phyloP scores from a whole-genome alignment of 2,797 vertebrate genomes.

The Scleropages formosus region DNA sequence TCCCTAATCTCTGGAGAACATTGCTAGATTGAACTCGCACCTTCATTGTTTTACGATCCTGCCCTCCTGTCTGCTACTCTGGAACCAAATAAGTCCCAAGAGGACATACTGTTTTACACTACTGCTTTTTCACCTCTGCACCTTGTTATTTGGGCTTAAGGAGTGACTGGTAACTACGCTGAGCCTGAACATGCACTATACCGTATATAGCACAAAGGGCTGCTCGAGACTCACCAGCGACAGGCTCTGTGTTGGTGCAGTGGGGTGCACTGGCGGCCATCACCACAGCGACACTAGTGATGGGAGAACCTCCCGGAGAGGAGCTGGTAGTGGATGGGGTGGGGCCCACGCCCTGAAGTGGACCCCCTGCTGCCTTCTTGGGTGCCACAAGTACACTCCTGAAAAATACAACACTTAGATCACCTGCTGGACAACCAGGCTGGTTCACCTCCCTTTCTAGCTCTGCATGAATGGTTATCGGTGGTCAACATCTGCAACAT shows the following conservation, averaged over 20 bases:
- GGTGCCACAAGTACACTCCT: conserved; percentile 89
- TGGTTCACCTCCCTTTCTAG: background rate
- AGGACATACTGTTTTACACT: background rate
- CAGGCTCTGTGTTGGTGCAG: conserved; percentile 60
- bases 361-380: conserved; percentile 71
- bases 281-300: conserved; percentile 82
- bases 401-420: conserved; percentile 16
- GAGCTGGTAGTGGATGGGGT: conserved; percentile 42
- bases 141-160: background rate
- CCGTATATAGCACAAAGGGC: background rate
- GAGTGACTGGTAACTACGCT: background rate
- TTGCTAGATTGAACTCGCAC: background rate
- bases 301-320: conserved; percentile 55
- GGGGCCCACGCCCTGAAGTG: conserved; percentile 52
- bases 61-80: background rate
- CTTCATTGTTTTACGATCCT: background rate
- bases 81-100: background rate
- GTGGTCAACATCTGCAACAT: no score
- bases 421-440: background rate
- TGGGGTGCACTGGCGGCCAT: conserved; percentile 78
- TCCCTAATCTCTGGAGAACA: background rate
- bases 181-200: background rate
- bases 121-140: background rate
- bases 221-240: conserved; percentile 74
- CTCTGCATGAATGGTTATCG: background rate